These are phyloP conservation scores for Dissostichus mawsoni DNA, from an alignment of 2,113 vertebrate genomes.

Conservation along the genomic window DNA sequence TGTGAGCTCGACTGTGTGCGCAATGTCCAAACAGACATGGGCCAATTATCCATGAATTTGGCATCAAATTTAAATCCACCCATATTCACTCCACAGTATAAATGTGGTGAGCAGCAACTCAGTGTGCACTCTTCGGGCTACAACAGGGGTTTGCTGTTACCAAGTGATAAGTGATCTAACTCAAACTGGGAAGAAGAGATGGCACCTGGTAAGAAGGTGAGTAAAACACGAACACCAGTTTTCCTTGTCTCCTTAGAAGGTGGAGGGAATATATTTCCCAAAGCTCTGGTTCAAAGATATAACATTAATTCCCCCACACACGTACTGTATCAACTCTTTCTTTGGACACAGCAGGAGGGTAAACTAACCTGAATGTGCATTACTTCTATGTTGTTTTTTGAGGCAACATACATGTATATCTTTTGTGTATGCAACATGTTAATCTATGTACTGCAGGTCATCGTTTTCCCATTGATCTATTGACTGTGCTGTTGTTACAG, in stretches of 20 bases:
- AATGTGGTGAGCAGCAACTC: slow-evolving; percentile 3
- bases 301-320: too few species aligned
- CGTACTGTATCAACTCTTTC: too few species aligned
- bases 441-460: background rate
- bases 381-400: too few species aligned
- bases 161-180: slow-evolving; percentile 54
- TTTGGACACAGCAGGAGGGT: too few species aligned
- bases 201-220: slow-evolving; percentile 69
- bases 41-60: slow-evolving; percentile 28
- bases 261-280: too few species aligned
- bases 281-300: too few species aligned
- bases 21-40: slow-evolving; percentile 63
- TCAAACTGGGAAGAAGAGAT: slow-evolving; percentile 51
- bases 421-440: background rate
- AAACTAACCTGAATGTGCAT: background rate
- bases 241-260: too few species aligned
- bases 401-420: background rate
- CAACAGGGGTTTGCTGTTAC: slow-evolving; percentile 45
- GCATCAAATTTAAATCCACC: slow-evolving; percentile 48
- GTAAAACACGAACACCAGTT: too few species aligned
- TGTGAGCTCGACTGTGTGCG: slow-evolving; percentile 10
- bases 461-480: background rate
- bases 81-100: slow-evolving; percentile 47
- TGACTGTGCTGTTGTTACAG: background rate
- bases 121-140: background rate